A percentile compares a stretch with the other conserved stretches of the same genome.
Evolutionary conservation across 2,888 invertebrate genomes (phyloP).

Genomic region (Nysson spinosus): DNA sequence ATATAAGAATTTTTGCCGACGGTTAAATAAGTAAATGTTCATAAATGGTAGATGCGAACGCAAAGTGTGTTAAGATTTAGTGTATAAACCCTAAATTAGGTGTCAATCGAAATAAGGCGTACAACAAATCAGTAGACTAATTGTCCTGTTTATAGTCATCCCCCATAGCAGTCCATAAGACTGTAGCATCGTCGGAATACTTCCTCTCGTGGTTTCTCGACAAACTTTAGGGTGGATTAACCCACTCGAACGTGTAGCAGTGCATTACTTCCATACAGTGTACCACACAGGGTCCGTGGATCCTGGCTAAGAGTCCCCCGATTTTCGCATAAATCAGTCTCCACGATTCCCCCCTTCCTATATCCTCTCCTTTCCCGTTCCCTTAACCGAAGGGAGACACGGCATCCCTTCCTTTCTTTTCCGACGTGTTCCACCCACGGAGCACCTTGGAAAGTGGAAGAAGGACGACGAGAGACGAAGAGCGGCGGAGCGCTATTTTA

Average conservation of each 20-base stretch:
- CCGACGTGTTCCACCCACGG: conserved; percentile 68
- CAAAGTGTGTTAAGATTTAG: too few relatives aligned
- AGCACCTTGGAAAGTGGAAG: conserved; percentile 26
- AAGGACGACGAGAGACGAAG: conserved; percentile 51
- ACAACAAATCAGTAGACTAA: conserved; percentile 42
- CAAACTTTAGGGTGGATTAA: conserved; percentile 64
- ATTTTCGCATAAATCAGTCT: conserved; percentile 74
- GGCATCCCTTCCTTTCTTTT: conserved; percentile 34
- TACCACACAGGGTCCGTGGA: conserved; percentile 61
- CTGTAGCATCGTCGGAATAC: conserved; percentile 32
- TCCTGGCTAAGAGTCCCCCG: conserved; percentile 65
- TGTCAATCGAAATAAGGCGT: conserved; percentile 26
- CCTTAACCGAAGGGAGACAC: conserved; percentile 33
- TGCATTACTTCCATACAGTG: conserved; percentile 65
- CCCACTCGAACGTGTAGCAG: conserved; percentile 58
- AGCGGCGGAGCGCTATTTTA: conserved; percentile 71
- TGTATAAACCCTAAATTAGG: conserved; percentile 24
- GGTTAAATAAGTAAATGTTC: too few relatives aligned
- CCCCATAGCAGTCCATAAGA: conserved; percentile 34
- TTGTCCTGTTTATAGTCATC: conserved; percentile 43
- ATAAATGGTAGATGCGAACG: too few relatives aligned
- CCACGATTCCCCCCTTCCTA: conserved; percentile 43
- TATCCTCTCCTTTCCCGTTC: conserved; percentile 39
- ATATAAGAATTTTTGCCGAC: too few relatives aligned
- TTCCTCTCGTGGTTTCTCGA: conserved; percentile 54